Conservation (phyloP, 2,888 invertebrate genomes). For the Monopis laevigella region DNA sequence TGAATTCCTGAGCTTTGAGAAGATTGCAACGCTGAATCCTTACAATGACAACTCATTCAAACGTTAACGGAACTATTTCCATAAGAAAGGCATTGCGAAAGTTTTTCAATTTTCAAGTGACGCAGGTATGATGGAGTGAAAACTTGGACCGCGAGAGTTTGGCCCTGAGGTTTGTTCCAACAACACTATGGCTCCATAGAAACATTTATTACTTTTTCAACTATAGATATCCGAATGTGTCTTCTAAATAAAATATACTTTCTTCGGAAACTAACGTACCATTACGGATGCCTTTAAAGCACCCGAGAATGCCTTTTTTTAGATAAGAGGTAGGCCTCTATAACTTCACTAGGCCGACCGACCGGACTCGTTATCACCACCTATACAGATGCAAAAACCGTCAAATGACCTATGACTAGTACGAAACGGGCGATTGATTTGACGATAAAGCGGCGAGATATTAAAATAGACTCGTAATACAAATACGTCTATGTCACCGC, state of each 20-base stretch:
- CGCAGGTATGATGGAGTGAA: conserved; percentile 52
- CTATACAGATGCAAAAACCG: too few relatives aligned
- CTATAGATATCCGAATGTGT: not conserved
- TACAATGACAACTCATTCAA: conserved; percentile 63
- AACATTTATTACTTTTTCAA: conserved; percentile 10
- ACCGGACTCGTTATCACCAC: too few relatives aligned
- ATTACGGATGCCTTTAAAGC: conserved; percentile 1
- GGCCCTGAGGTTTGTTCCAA: conserved; percentile 1
- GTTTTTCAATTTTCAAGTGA: conserved; percentile 67
- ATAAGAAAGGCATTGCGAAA: conserved; percentile 64
- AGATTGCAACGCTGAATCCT: conserved; percentile 45
- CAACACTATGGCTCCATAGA: conserved; percentile 7
- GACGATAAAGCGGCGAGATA: too few relatives aligned
- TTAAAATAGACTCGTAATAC: too few relatives aligned
- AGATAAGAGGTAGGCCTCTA: too few relatives aligned
- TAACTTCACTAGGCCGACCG: too few relatives aligned
- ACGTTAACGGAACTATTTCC: conserved; percentile 63
- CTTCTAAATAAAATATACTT: too few relatives aligned
- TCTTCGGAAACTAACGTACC: too few relatives aligned
- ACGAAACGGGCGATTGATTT: too few relatives aligned
- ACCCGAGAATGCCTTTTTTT: too few relatives aligned
- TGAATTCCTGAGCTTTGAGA: conserved; percentile 27
- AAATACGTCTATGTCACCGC: too few relatives aligned
- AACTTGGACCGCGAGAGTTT: not conserved
- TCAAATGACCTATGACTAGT: too few relatives aligned